Conservation (phyloP, 1,140 invertebrate genomes). For the Ditylenchus dipsaci region DNA sequence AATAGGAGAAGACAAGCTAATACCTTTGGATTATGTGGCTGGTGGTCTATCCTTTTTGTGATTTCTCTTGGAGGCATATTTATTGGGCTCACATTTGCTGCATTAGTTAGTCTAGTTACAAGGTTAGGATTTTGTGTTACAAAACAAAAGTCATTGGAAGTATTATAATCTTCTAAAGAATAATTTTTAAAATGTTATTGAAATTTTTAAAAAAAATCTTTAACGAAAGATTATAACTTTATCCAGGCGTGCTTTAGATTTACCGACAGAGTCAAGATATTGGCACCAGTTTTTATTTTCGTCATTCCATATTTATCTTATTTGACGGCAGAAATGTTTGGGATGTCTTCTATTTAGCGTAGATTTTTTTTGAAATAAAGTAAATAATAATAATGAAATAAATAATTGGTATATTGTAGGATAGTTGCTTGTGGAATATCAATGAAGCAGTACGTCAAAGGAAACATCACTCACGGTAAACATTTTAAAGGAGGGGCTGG, state of each 20-base stretch:
- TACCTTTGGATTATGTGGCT: constrained; percentile 67
- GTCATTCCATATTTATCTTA: constrained; percentile 40
- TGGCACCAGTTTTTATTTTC: constrained; percentile 33
- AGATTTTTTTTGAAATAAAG: constrained; percentile 1
- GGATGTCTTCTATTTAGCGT: constrained; percentile 46
- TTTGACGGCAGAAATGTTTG: constrained; percentile 47
- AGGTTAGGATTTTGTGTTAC: constrained; percentile 27
- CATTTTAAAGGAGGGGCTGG: too few species aligned
- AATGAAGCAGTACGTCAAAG: constrained; percentile 97
- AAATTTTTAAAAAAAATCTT: too few species aligned
- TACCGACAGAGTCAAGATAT: constrained; percentile 21
- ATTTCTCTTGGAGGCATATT: constrained; percentile 86
- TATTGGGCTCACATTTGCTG: constrained; percentile 92
- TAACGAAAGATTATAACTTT: too few species aligned
- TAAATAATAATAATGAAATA: too few species aligned
- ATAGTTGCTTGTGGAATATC: constrained; percentile 96
- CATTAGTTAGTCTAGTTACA: constrained; percentile 72
- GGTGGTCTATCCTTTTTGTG: constrained; percentile 87
- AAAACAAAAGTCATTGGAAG: not conserved
- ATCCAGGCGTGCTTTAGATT: constrained; percentile 10
- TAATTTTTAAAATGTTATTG: too few species aligned
- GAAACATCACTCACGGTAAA: constrained; percentile 93
- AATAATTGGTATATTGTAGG: constrained; percentile 60
- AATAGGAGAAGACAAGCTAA: constrained; percentile 53
- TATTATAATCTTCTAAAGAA: not conserved